phyloP scores from a whole-genome alignment of 2,888 invertebrate species.

The Heliconius sara region DNA sequence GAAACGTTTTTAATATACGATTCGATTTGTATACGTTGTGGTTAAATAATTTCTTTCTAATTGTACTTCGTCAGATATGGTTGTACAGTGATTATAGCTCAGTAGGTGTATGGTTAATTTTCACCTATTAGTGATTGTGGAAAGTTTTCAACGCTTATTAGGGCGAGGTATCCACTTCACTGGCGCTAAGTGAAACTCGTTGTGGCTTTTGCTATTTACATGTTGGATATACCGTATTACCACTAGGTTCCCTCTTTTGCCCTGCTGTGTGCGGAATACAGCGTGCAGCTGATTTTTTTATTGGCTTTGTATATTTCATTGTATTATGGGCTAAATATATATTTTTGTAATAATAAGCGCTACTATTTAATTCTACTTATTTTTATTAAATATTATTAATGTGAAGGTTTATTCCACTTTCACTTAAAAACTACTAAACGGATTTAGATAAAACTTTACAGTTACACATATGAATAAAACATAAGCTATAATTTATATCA shows the following conservation, averaged over 20 bases:
- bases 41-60: background rate
- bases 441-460: too few species aligned
- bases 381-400: too few species aligned
- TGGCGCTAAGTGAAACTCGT: conserved; percentile 31
- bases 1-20: background rate
- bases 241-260: too few species aligned
- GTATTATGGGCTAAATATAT: too few species aligned
- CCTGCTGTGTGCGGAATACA: too few species aligned
- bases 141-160: conserved; percentile 33
- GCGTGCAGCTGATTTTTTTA: background rate
- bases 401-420: too few species aligned
- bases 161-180: conserved; percentile 27
- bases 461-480: too few species aligned
- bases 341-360: too few species aligned
- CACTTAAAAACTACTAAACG: too few species aligned
- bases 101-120: conserved; percentile 19
- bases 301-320: background rate
- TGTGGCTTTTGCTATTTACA: conserved; percentile 26
- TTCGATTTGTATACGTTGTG: background rate
- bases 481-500: too few species aligned
- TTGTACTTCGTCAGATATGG: background rate
- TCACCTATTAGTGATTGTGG: conserved; percentile 35
- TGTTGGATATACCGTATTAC: background rate
- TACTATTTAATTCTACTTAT: too few species aligned
- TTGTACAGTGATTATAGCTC: background rate